Evolutionary conservation across 53 echinoderm and acorn worm species (phyloP), one percentile per base, ranked within the genome.

Genomic region (Hippasteria phrygiana): DNA sequence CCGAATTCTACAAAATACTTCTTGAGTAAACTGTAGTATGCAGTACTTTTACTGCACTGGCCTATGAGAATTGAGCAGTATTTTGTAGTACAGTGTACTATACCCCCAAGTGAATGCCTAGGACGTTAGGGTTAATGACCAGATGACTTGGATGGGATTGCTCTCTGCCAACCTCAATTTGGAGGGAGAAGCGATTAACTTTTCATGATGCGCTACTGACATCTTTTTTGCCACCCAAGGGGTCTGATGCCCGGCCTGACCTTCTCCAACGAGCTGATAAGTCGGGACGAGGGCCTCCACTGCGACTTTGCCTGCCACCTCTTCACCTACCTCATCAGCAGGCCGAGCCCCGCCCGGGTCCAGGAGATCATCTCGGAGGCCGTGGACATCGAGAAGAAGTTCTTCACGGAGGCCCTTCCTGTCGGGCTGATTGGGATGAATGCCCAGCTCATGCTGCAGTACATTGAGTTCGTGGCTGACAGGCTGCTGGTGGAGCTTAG

Each of bases 301-400:
- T 97, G 97, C 43, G 97, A 97, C 88, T 97, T 97, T 89, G 97
- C 97, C 47, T 95, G 97, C 67, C 92, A 94, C 13, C 88, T 97
- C 35, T 97, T 95, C 79, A 77, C 78, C 24, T 89, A 97, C 82
- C 88, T 97, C 34, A 35, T 74, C 22, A 86, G 91, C 82, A 92
- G 87, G 53, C 94, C 97, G 1, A 26, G 75, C 46, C 53, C 65
- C 31, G 67, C 73, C 46, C 43, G 91, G 24, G 86, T 95, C 74
- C 27, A 20, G 33, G 83, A 94, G 55, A 97, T 97, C 82, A 92
- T 97, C 43, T 1, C 40, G 20, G 93, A 95, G 45, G 97, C 97
- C 1, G 97, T 97, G 12, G 38, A 36, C 5, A 88, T 95, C 20
- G 97, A 97, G 74, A 79, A 92, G 75, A 79, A 92, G 69, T 97